Evolutionary conservation across 2,888 invertebrate genomes (phyloP), one percentile per base, ranked within the genome.

Genomic region (Chaetogeoica ovagalla): DNA sequence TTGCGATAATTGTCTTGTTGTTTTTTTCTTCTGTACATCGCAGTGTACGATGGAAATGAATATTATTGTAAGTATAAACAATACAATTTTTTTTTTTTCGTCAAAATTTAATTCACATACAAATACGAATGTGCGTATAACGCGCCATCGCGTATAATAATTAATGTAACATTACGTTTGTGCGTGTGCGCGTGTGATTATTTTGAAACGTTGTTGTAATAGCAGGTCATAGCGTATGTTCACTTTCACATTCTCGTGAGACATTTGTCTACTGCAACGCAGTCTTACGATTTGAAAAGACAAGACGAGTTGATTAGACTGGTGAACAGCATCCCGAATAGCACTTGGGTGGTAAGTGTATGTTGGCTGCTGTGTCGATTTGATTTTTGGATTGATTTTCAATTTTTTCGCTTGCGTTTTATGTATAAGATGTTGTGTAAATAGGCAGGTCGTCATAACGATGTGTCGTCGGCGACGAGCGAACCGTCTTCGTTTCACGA

Each of bases 281-380:
- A 30, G 21, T 21, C 68, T 4, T 17, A 19, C 13, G 17, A 13
- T 8, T n/a, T 15, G 48, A 23, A 68, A 48, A 70, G 55, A 55
- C 23, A 30, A 37, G 6, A 55, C 17, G 69, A 70, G 23, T 55
- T 70, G 30, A 70, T 70, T 17, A 55, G 15, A 30, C 55, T 70
- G 7, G 48, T 70, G 17, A 70, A 70, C 37, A 70, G 69, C 55
- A 55, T 21, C 19, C 69, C 69, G 23, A 70, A 70, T 17, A 21
- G 2, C 30, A 70, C 69, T 23, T 70, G 69, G 69, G 15, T 19
- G 69, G 69, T 70, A 55, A 68, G 55, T 63, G 19, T 7, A n/a
- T n/a, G n/a, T n/a, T n/a, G n/a, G n/a, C n/a, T n/a, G n/a, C n/a
- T n/a, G n/a, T n/a, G n/a, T n/a, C n/a, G 17, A 6, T 57, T 19